Evolutionary conservation across 2,888 invertebrate species (phyloP).

Genomic region (Philhelius pedissequus): DNA sequence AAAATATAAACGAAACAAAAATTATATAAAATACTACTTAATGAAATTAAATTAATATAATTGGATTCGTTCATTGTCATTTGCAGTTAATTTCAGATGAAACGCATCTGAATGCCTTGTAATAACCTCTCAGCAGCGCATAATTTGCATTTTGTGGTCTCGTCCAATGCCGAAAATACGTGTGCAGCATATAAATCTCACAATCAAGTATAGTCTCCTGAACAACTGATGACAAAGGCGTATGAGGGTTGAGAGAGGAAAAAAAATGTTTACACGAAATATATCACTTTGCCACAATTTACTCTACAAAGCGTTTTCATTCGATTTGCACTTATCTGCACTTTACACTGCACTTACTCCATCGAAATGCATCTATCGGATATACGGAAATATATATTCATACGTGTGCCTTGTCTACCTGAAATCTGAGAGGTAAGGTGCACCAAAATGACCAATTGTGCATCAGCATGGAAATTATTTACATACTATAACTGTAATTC

Average conservation of each 20-base stretch:
- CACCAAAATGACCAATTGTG: constrained; percentile 70
- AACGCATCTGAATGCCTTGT: constrained; percentile 32
- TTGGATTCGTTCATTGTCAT: constrained; percentile 61
- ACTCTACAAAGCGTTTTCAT: constrained; percentile 60
- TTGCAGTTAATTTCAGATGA: constrained; percentile 61
- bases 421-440: constrained; percentile 17
- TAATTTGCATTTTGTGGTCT: constrained; percentile 65
- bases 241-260: neutral
- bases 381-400: too few species aligned
- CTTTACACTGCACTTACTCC: constrained; percentile 78
- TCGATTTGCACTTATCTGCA: constrained; percentile 75
- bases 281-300: constrained; percentile 63
- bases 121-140: constrained; percentile 48
- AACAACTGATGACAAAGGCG: neutral
- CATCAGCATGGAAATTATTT: constrained; percentile 78
- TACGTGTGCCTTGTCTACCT: neutral
- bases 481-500: constrained; percentile 70
- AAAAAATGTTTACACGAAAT: constrained; percentile 50
- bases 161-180: constrained; percentile 37
- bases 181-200: constrained; percentile 56
- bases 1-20: neutral
- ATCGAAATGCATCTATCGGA: constrained; percentile 53
- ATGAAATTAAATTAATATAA: constrained; percentile 65
- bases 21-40: constrained; percentile 25
- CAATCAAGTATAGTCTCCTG: constrained; percentile 5